Conservation (phyloP, 2,888 invertebrate genomes). For the Crepidodera aurea region DNA sequence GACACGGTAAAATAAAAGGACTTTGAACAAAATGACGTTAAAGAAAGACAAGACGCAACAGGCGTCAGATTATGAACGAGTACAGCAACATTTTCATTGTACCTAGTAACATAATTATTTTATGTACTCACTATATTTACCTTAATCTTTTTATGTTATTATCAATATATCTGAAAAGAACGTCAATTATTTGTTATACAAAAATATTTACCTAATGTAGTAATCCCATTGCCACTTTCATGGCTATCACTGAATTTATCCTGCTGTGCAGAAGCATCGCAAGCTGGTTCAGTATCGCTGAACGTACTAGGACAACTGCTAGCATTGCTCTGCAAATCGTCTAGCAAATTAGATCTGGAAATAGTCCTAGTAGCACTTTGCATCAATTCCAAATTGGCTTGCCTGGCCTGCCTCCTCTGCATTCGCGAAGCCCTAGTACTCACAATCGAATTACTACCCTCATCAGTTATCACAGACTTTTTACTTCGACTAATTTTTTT, state of each 20-base stretch:
- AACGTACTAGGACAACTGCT: constrained; percentile 64
- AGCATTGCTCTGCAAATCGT: constrained; percentile 61
- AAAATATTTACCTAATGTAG: constrained; percentile 27
- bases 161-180: too few relatives aligned
- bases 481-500: constrained; percentile 16
- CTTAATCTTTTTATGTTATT: too few relatives aligned
- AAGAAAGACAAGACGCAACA: too few relatives aligned
- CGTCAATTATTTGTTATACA: neutral
- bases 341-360: constrained; percentile 58
- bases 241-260: constrained; percentile 61
- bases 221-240: constrained; percentile 56
- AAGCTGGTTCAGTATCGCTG: constrained; percentile 59
- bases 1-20: too few relatives aligned
- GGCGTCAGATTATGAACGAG: too few relatives aligned
- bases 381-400: constrained; percentile 58
- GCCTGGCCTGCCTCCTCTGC: constrained; percentile 58
- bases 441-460: constrained; percentile 40
- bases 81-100: too few relatives aligned
- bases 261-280: constrained; percentile 59
- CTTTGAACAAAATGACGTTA: too few relatives aligned
- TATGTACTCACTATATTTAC: too few relatives aligned
- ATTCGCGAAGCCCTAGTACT: constrained; percentile 57
- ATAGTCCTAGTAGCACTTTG: constrained; percentile 53
- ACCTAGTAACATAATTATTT: too few relatives aligned
- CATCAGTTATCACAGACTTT: constrained; percentile 49